Conservation (phyloP, 2,113 vertebrate genomes). For the Stictonetta naevosa region DNA sequence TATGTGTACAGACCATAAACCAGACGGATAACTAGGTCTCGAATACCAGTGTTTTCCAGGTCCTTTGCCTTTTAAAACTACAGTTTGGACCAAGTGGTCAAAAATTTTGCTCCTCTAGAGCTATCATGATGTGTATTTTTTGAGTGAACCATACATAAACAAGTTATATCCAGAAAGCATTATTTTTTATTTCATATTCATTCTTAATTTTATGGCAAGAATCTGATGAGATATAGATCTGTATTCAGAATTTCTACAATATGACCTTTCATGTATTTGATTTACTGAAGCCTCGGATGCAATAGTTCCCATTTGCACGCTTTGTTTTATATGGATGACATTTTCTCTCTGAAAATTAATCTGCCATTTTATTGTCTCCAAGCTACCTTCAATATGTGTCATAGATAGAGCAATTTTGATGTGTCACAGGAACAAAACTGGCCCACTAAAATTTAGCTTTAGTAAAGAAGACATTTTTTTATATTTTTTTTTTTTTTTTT, state of each 20-base stretch:
- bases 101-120: background rate
- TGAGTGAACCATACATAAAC: background rate
- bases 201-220: conserved; percentile 14
- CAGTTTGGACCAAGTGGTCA: background rate
- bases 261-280: conserved; percentile 67
- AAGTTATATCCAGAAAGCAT: background rate
- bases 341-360: conserved; percentile 67
- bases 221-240: conserved; percentile 27
- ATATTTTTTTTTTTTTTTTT: background rate
- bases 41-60: background rate
- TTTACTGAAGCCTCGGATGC: conserved; percentile 50
- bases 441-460: background rate
- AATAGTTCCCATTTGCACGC: conserved; percentile 38
- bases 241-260: conserved; percentile 39
- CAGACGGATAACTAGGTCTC: background rate
- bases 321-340: conserved; percentile 63
- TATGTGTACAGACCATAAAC: background rate
- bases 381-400: conserved; percentile 22
- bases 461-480: background rate
- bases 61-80: background rate
- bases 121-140: background rate
- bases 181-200: background rate
- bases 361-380: conserved; percentile 57
- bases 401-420: conserved; percentile 4
- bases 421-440: conserved; percentile 36